Base-by-base conservation (phyloP, 1,140 invertebrate genomes). In the Danaus melanippus region DNA sequence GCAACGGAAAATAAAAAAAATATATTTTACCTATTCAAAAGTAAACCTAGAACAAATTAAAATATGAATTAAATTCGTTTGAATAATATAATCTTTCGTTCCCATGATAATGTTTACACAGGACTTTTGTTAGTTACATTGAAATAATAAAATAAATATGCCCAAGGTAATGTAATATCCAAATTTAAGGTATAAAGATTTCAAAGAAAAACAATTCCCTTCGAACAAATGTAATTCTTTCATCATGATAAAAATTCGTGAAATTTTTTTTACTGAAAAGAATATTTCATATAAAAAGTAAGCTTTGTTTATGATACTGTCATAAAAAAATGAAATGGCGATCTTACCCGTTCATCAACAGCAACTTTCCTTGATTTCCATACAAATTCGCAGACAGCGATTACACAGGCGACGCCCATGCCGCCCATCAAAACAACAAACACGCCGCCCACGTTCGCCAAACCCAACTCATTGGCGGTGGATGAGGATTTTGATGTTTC, bases 361-460 rank as follows among this genome's bases (percentile, higher is more conserved):
- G 95, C 94, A n/a, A 96, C 92, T 86, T 97, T 96, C 69, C 95
- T 89, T 46, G 94, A 95, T 85, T 97, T 97, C 95, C 95, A 97
- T 9, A 96, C 92, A 80, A 97, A 97, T 84, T 98, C 96, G 76
- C 95, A 94, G 12, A 96, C 93, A 8, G 94, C 94, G 60, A 96
- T 94, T 54, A 96, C 93, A 73, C 94, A 95, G 4, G 95, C 95
- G 12, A 96, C 92, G 8, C 93, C 93, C 92, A 96, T 95, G 9
- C 95, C 95, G 40, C 93, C 95, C 89, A 97, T 93, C 12, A 99
- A 89, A 0, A 98, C 96, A 0, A 98, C 95, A 82, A 98, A 99
- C 1, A 98, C 97, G 3, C 97, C 97, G 47, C 96, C 96, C 42
- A 98, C 96, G 78, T 97, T 98, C 9, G 95, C 95, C 62, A 98